Evolutionary conservation across 1,140 invertebrate species (phyloP).

Genomic region (Drosophila parvula): DNA sequence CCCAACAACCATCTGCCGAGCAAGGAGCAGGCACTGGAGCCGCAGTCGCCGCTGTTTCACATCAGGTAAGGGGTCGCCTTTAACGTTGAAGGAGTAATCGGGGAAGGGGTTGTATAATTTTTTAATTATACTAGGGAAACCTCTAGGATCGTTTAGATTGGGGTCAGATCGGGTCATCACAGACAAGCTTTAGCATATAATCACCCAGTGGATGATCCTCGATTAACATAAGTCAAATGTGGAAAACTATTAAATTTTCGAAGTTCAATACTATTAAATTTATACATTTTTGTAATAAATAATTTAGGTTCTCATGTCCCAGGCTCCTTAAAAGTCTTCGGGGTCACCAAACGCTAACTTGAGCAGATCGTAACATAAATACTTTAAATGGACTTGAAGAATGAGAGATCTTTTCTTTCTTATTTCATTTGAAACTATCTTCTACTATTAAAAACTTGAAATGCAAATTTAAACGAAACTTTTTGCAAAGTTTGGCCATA

Average conservation of each 20-base stretch:
- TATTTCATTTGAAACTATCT: neutral
- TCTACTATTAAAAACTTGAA: neutral
- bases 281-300: too few species aligned
- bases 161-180: too few species aligned
- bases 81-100: too few species aligned
- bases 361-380: too few species aligned
- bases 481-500: neutral
- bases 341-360: neutral
- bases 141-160: too few species aligned
- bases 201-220: too few species aligned
- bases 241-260: too few species aligned
- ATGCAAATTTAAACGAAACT: slow-evolving; percentile 4
- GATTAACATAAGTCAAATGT: too few species aligned
- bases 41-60: slow-evolving; percentile 83
- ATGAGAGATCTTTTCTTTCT: slow-evolving; percentile 1
- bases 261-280: too few species aligned
- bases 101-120: neutral
- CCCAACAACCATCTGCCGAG: slow-evolving; percentile 78
- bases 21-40: slow-evolving; percentile 72
- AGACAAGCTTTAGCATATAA: too few species aligned
- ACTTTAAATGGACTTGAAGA: neutral
- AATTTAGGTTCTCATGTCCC: too few species aligned
- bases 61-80: slow-evolving; percentile 71
- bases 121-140: neutral
- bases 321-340: too few species aligned